These are phyloP conservation scores for Sitta carolinensis DNA, from an alignment of 2,797 vertebrate genomes.

Conservation along the genomic window DNA sequence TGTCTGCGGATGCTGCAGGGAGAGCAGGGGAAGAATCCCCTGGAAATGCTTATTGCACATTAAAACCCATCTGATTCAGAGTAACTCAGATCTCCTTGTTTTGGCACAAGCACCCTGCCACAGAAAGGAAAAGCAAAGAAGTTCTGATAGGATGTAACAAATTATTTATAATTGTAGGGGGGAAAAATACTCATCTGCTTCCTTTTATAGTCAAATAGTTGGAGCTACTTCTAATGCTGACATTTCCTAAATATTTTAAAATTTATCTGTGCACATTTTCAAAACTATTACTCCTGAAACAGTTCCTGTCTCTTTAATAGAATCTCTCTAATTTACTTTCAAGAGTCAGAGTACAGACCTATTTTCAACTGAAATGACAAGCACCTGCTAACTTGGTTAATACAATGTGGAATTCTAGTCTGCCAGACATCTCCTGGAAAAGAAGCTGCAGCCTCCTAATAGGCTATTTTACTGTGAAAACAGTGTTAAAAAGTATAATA, in stretches of 20 bases:
- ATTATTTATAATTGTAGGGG: conserved; percentile 58
- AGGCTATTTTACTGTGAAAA: conserved; percentile 40
- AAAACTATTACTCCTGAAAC: conserved; percentile 54
- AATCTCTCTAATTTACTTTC: conserved; percentile 63
- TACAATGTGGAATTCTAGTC: not conserved
- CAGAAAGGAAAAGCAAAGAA: conserved; percentile 27
- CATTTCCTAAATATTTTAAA: conserved; percentile 61
- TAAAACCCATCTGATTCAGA: not conserved
- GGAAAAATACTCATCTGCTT: not conserved
- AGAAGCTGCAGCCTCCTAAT: conserved; percentile 15
- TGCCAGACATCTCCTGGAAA: conserved; percentile 45
- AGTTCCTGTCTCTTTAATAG: conserved; percentile 56
- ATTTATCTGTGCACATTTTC: conserved; percentile 58
- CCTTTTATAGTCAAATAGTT: conserved; percentile 55
- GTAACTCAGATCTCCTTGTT: conserved; percentile 41
- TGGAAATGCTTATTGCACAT: not conserved
- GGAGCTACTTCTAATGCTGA: conserved; percentile 20
- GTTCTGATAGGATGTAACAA: conserved; percentile 57
- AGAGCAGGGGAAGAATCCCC: not conserved
- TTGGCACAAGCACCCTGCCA: conserved; percentile 51
- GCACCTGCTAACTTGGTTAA: conserved; percentile 1
- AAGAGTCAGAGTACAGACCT: conserved; percentile 60
- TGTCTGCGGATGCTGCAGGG: not conserved
- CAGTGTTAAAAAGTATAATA: conserved; percentile 56
- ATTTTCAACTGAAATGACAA: conserved; percentile 42